These are phyloP conservation scores for Allobates femoralis DNA, from an alignment of 2,797 vertebrate species.

Conservation along the genomic window DNA sequence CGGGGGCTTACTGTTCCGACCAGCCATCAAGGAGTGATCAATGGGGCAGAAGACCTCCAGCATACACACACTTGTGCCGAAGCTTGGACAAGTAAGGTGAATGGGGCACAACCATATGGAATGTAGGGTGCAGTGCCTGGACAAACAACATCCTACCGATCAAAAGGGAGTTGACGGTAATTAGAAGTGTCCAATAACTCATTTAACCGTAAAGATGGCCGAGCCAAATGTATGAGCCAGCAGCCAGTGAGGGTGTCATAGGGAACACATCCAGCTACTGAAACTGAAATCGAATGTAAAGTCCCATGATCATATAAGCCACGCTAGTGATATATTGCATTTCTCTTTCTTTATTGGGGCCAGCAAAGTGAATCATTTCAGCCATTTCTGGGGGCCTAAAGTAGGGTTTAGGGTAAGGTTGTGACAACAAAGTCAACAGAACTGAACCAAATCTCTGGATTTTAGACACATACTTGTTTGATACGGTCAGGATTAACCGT, in stretches of 20 bases:
- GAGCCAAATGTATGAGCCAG: no score
- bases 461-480: slow-evolving; percentile 90
- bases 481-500: slow-evolving; percentile 98
- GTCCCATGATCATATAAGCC: background rate
- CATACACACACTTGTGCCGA: background rate
- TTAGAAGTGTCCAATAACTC: background rate
- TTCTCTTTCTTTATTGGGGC: background rate
- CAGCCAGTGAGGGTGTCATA: background rate
- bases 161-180: background rate
- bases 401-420: background rate
- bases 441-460: background rate
- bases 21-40: background rate
- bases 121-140: background rate
- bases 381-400: background rate
- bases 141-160: background rate
- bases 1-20: background rate
- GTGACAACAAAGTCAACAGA: background rate
- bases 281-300: background rate
- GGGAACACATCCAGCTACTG: background rate
- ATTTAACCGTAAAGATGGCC: background rate
- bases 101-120: background rate
- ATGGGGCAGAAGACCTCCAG: background rate
- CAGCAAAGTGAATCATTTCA: no score
- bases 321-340: background rate
- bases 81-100: background rate